A percentile compares a stretch with the other conserved stretches of the same genome.
These are phyloP conservation scores for Bombus pyrosoma DNA, from an alignment of 1,140 invertebrate genomes.

Conservation along the genomic window DNA sequence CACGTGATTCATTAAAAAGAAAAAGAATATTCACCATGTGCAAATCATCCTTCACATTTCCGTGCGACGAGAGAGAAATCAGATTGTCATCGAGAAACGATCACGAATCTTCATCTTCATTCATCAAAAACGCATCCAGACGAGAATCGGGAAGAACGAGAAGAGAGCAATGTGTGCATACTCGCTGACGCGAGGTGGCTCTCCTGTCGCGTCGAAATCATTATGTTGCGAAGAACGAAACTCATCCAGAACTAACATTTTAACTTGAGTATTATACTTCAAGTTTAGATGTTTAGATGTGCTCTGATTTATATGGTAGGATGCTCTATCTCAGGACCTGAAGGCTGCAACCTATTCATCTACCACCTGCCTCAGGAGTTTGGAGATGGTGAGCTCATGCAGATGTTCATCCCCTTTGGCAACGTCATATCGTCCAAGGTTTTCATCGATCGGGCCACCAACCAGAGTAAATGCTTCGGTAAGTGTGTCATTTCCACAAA, in stretches of 20 bases:
- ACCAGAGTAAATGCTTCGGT: conserved; percentile 99
- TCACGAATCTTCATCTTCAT: conserved; percentile 61
- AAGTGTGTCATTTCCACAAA: conserved; percentile 79
- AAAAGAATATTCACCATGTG: neutral
- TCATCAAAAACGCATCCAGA: conserved; percentile 51
- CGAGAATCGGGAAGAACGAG: conserved; percentile 16
- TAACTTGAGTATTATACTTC: conserved; percentile 83
- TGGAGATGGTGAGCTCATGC: conserved; percentile 98
- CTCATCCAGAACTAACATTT: conserved; percentile 79
- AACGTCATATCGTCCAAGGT: conserved; percentile 99
- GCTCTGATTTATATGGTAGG: conserved; percentile 88
- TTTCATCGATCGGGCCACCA: conserved; percentile 99
- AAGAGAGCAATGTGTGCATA: conserved; percentile 13
- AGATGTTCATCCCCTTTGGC: conserved; percentile 99
- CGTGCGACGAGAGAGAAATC: conserved; percentile 62
- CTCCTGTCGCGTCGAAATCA: conserved; percentile 58
- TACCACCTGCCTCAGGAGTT: conserved; percentile 99
- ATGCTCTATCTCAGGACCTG: conserved; percentile 97
- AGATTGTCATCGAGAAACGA: conserved; percentile 54
- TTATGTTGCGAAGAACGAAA: conserved; percentile 68
- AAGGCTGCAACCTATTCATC: conserved; percentile 99
- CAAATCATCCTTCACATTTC: conserved; percentile 48
- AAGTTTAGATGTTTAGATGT: conserved; percentile 83
- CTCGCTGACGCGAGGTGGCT: conserved; percentile 38
- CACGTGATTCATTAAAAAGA: conserved; percentile 9